Evolutionary conservation across 2,888 invertebrate genomes (phyloP).

Genomic region (Epirrita christyi): DNA sequence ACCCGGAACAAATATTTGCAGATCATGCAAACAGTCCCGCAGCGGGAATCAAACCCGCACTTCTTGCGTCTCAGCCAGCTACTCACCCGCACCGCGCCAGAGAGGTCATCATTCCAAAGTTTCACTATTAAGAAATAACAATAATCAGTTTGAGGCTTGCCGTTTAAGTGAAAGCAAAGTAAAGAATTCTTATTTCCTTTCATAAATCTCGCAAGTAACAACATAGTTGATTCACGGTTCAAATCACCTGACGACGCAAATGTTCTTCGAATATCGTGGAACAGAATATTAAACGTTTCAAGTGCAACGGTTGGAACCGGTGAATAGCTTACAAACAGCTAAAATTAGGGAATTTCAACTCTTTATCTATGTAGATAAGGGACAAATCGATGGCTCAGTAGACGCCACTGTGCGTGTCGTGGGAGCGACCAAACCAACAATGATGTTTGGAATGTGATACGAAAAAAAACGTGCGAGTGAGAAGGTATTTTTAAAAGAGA

Average conservation of each 20-base stretch:
- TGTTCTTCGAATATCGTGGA: constrained; percentile 26
- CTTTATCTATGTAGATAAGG: constrained; percentile 45
- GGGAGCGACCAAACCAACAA: constrained; percentile 69
- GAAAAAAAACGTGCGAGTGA: constrained; percentile 60
- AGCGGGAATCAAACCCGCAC: no score
- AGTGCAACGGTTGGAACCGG: constrained; percentile 38
- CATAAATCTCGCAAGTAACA: constrained; percentile 3
- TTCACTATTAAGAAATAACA: neutral
- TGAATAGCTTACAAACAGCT: constrained; percentile 24
- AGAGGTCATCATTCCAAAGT: constrained; percentile 2
- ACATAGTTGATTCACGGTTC: constrained; percentile 15
- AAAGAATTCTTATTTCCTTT: constrained; percentile 2
- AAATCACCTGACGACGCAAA: constrained; percentile 23
- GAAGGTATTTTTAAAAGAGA: constrained; percentile 44
- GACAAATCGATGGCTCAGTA: constrained; percentile 39
- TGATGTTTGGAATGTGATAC: constrained; percentile 74
- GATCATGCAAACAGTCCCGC: no score
- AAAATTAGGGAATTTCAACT: constrained; percentile 35
- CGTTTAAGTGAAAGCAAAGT: constrained; percentile 1
- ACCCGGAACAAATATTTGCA: no score
- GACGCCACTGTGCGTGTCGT: constrained; percentile 64
- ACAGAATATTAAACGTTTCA: constrained; percentile 28
- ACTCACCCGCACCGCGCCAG: no score
- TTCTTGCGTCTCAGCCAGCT: no score
- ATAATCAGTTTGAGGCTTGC: constrained; percentile 1